A percentile compares a stretch with the other conserved stretches of the same genome.
These are phyloP conservation scores for Saimiri boliviensis DNA, from an alignment of 2,113 vertebrate genomes.

Conservation along the genomic window DNA sequence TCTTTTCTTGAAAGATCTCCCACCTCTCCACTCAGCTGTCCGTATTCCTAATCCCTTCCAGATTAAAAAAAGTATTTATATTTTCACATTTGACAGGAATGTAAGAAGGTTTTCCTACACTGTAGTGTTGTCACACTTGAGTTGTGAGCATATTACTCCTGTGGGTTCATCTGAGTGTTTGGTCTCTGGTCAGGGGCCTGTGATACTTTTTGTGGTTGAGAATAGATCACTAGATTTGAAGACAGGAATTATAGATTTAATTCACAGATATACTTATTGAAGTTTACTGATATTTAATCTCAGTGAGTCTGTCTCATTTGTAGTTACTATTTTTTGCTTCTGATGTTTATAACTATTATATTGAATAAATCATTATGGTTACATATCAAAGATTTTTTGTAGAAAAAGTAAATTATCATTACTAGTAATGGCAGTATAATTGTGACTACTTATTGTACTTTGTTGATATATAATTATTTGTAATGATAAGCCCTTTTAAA, in stretches of 20 bases:
- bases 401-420: not conserved
- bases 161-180: not conserved
- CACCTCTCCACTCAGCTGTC: not conserved
- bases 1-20: not conserved
- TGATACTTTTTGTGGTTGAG: not conserved
- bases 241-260: not conserved
- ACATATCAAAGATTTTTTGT: not conserved
- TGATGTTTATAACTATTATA: not conserved
- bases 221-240: not conserved
- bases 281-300: not conserved
- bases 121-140: not conserved
- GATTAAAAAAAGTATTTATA: not conserved
- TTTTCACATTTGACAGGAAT: not conserved
- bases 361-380: not conserved
- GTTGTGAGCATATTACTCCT: not conserved
- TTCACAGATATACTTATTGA: not conserved
- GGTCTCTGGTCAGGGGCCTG: not conserved
- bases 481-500: not conserved
- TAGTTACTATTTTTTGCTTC: not conserved
- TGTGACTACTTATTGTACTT: not conserved
- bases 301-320: not conserved
- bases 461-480: not conserved
- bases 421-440: not conserved
- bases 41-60: not conserved
- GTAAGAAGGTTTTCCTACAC: not conserved